Conservation (phyloP, 2,113 vertebrate genomes). For the Ceyx melanurus region DNA sequence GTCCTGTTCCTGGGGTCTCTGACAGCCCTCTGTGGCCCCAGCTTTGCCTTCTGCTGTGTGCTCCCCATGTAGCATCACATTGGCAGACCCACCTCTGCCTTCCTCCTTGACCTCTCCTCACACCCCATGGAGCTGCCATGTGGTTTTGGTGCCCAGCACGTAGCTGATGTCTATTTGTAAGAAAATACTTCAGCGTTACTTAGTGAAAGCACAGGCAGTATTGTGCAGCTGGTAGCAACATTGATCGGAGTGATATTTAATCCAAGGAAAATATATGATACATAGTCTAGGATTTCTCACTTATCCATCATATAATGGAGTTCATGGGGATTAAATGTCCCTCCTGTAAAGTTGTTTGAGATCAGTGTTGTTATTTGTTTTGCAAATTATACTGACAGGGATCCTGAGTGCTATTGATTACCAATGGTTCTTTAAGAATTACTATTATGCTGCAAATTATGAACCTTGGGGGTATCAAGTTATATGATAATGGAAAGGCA, state of each 20-base stretch:
- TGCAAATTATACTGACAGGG: slow-evolving; percentile 58
- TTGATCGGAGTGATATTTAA: slow-evolving; percentile 68
- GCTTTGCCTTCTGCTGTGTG: fast-evolving
- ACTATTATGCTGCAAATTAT: slow-evolving; percentile 41
- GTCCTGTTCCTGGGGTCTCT: not conserved
- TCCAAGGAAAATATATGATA: slow-evolving; percentile 40
- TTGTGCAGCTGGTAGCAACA: slow-evolving; percentile 23
- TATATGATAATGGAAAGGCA: slow-evolving; percentile 36
- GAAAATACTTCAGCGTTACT: slow-evolving; percentile 25
- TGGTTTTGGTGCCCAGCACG: not conserved
- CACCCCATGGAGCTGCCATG: not conserved
- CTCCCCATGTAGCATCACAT: fast-evolving
- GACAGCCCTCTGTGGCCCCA: not conserved
- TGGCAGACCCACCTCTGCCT: fast-evolving
- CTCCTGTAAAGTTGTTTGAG: slow-evolving; percentile 44
- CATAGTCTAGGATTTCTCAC: slow-evolving; percentile 27
- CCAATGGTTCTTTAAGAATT: slow-evolving; percentile 59
- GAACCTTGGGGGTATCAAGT: slow-evolving; percentile 31
- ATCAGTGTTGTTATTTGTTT: slow-evolving; percentile 44
- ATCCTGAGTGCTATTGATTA: slow-evolving; percentile 63
- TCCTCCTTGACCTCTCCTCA: not conserved
- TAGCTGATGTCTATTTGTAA: slow-evolving; percentile 25
- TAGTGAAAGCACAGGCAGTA: not conserved
- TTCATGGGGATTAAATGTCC: slow-evolving; percentile 61
- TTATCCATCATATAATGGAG: slow-evolving; percentile 57